Percentiles rank a stretch among this genome's conserved stretches.
phyloP scores from a whole-genome alignment of 2,113 vertebrate genomes.

The Anolis sagrei region DNA sequence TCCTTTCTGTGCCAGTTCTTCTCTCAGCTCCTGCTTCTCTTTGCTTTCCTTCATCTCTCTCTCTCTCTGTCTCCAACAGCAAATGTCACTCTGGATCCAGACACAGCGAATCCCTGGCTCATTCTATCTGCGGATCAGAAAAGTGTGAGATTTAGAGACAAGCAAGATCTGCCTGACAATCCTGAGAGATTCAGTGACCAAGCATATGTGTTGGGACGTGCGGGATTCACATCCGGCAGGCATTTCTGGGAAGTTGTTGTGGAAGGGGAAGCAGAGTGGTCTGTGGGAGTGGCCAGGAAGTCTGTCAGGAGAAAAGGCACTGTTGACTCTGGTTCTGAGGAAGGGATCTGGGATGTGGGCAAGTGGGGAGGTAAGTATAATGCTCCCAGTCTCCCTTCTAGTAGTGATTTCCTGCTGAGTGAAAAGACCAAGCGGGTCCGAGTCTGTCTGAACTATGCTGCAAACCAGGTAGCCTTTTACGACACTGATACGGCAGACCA shows the following conservation, averaged over 20 bases:
- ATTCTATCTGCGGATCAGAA: background rate
- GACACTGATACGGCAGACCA: no score
- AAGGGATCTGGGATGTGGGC: background rate
- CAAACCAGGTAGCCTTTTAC: no score
- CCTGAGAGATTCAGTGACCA: background rate
- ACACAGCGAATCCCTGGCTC: background rate
- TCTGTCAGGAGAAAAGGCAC: background rate
- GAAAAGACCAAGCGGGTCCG: no score
- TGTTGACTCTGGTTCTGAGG: rapidly evolving
- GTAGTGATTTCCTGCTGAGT: background rate
- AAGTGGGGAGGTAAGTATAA: background rate
- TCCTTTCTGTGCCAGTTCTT: no score
- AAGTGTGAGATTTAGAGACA: background rate
- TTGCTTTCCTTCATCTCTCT: background rate
- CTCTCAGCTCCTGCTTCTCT: background rate
- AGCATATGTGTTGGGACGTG: background rate
- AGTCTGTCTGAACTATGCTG: no score
- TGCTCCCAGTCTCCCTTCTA: no score
- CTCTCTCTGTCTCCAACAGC: background rate
- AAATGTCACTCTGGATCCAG: background rate
- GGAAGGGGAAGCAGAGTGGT: background rate
- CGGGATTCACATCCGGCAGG: background rate
- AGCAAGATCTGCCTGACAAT: background rate
- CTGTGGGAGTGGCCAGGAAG: background rate
- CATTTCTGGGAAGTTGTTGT: background rate